Base-by-base conservation (phyloP, 2,888 invertebrate genomes). In the Drosophila merina region DNA sequence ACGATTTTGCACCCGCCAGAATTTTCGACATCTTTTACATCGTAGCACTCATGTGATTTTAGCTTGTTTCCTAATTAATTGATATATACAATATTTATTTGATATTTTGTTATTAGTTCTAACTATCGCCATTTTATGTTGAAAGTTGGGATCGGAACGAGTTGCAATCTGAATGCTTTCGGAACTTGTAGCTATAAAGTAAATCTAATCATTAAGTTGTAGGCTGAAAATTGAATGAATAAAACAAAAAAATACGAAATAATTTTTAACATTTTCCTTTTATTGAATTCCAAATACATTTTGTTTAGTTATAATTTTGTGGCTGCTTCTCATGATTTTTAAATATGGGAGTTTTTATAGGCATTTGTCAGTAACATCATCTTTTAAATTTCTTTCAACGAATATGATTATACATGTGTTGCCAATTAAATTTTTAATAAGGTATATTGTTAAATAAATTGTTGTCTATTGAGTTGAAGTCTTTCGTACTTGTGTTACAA, bases 201-300 rank as follows among this genome's bases (percentile, higher is more conserved):
- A 59, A 58, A 66, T 81, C 82, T 85, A 85, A 87, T 84, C 87
- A 80, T 76, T 83, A 74, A 77, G 70, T 48, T 28, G 38, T 86
- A 86, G 78, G 86, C 51, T 47, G 33, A 59, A 52, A 63, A 45
- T 56, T 59, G 66, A 30, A 28, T 38, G 14, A 67, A 51, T 49
- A 60, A 48, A 68, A 57, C 12, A 63, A 40, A 26, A 40, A 26
- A 49, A 25, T 8, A 52, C n/a, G n/a, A 48, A 51, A 76, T 86
- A 83, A 77, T 83, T 76, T 80, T 84, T 77, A 84, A 83, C 88
- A 80, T 84, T 57, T 84, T 77, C 50, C 44, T 73, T 88, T 85
- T 83, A 77, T 85, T 88, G 86, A 88, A 79, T 88, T 88, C 74
- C 84, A 88, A 88, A 85, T 87, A 85, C 75, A 86, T 76, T 79